Percentiles rank a stretch among this genome's conserved stretches.
phyloP scores from a whole-genome alignment of 1,140 invertebrate species.

The Ooceraea biroi region DNA sequence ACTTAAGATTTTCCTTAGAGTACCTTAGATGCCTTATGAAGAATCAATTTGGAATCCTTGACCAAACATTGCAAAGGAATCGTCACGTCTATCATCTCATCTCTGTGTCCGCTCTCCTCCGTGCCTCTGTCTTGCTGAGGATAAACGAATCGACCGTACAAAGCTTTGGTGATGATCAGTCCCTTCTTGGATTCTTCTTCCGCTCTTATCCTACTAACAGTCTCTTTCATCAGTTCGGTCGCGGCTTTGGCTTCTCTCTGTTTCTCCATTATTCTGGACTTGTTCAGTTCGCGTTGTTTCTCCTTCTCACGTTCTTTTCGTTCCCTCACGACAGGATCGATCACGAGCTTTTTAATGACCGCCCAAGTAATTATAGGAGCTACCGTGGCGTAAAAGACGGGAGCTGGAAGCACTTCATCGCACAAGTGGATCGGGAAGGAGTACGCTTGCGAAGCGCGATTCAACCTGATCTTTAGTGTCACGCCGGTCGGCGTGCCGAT shows the following conservation, averaged over 20 bases:
- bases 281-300: constrained; percentile 91
- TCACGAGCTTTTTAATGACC: constrained; percentile 93
- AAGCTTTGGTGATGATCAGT: constrained; percentile 94
- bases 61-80: constrained; percentile 97
- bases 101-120: constrained; percentile 80
- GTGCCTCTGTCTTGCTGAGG: constrained; percentile 75
- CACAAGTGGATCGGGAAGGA: constrained; percentile 96
- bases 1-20: constrained; percentile 49
- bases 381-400: constrained; percentile 97
- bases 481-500: constrained; percentile 95
- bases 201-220: constrained; percentile 90
- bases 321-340: constrained; percentile 94
- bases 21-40: constrained; percentile 96
- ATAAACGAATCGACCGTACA: constrained; percentile 91
- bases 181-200: constrained; percentile 93
- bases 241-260: constrained; percentile 94
- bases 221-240: constrained; percentile 94
- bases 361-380: constrained; percentile 93
- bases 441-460: constrained; percentile 95
- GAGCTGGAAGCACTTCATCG: constrained; percentile 95
- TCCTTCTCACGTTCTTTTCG: constrained; percentile 92
- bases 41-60: constrained; percentile 94
- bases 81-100: constrained; percentile 95
- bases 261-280: constrained; percentile 91
- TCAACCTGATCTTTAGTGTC: constrained; percentile 94